phyloP scores from a whole-genome alignment of 2,113 vertebrate genomes.

The Osmerus eperlanus region DNA sequence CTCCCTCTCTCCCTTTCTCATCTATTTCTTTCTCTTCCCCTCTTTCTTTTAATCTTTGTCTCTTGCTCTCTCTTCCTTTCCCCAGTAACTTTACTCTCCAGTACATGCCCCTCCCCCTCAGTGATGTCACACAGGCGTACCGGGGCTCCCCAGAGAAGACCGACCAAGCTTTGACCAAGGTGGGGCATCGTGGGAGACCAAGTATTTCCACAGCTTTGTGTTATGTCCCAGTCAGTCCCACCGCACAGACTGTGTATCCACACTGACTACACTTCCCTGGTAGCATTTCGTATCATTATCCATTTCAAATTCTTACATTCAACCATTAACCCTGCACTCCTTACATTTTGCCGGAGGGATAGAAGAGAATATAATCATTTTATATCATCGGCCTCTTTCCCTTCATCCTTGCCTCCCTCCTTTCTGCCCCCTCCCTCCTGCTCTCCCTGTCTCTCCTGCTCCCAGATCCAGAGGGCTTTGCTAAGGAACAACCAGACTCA shows the following conservation, averaged over 20 bases:
- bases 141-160: conserved; percentile 83
- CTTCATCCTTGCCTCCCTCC: conserved; percentile 33
- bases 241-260: too few species aligned
- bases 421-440: conserved; percentile 58
- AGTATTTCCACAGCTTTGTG: not conserved
- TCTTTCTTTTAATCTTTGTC: conserved; percentile 5
- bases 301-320: too few species aligned
- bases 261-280: too few species aligned
- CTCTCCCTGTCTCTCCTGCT: conserved; percentile 31
- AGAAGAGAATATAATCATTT: too few species aligned
- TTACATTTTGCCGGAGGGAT: too few species aligned
- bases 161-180: conserved; percentile 85
- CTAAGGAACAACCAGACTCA: conserved; percentile 87
- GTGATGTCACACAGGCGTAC: conserved; percentile 84
- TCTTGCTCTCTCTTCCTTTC: not conserved
- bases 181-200: conserved; percentile 40
- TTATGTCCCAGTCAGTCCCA: too few species aligned
- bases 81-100: conserved; percentile 86
- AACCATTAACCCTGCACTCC: too few species aligned
- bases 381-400: too few species aligned
- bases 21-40: not conserved
- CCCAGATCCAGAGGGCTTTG: conserved; percentile 84
- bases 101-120: conserved; percentile 88
- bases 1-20: not conserved
- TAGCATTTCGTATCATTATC: too few species aligned